Base-by-base conservation (phyloP, 2,113 vertebrate genomes). In the Sterrhoptilus dennistouni region DNA sequence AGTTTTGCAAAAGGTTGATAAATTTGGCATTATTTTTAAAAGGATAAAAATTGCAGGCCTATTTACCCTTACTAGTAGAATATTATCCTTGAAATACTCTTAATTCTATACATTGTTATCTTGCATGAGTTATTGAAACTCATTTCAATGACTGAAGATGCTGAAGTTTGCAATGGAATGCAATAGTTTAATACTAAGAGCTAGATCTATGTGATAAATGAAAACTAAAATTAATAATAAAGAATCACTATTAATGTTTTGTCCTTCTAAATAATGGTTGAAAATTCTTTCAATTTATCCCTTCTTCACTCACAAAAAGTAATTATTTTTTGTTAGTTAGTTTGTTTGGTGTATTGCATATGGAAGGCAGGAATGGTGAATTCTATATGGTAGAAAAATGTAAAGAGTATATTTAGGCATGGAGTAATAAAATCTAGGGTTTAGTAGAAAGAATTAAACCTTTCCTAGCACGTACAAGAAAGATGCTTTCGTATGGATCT, bases 341-440 rank as follows among this genome's bases (percentile, higher is more conserved):
- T 47, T 80, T 49, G 5, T 11, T 82, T 70, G 9, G 3, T 21
- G 2, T 42, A 29, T 31, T 61, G 25, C 23, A 63, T 42, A 27
- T 25, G 12, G 12, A 44, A 76, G 74, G 6, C 8, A 66, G 91
- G 65, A 88, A 65, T 33, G 24, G 11, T 57, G 25, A 72, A 72
- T 72, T 78, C 5, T 52, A 9, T 8, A 33, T 35, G 28, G 9
- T 49, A 69, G 72, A 56, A 66, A 93, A 86, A 56, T 50, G 3
- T 59, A 83, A 81, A 61, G 33, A 65, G 18, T 69, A 15, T 70
- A 71, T 91, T 91, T 95, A 96, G 21, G 23, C 21, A 75, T 2
- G 28, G 8, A 49, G 59, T 85, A 90, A 85, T 94, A 97, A 95
- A 95, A 93, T 95, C 64, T 82, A 23, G 52, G 89, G 6, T 91